Conservation (phyloP, 2,113 vertebrate species). For the Actenoides lindsayi region DNA sequence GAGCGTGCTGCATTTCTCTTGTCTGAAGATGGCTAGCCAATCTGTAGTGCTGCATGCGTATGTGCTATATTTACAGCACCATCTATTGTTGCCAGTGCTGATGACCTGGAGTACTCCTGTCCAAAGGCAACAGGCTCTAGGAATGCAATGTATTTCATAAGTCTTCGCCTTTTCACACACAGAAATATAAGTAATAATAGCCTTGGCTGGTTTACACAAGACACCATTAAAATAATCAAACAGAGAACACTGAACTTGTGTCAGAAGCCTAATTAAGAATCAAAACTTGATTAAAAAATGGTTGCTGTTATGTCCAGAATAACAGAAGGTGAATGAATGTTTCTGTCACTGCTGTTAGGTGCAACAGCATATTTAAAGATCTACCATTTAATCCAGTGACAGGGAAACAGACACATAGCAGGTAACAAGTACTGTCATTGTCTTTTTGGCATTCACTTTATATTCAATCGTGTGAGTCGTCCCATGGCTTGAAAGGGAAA, state of each 20-base stretch:
- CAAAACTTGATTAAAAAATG: conserved; percentile 15
- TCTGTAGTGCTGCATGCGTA: neutral
- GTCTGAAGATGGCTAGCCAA: conserved; percentile 2
- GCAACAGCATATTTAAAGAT: neutral
- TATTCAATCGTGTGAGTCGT: neutral
- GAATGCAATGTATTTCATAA: conserved; percentile 20
- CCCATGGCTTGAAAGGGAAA: neutral
- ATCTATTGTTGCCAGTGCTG: neutral
- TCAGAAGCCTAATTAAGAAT: conserved; percentile 17
- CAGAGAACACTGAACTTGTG: neutral
- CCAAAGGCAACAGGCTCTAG: conserved; percentile 16
- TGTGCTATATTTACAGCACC: neutral
- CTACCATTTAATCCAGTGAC: neutral
- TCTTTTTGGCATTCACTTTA: neutral
- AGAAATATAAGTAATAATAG: conserved; percentile 37
- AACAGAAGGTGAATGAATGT: conserved; percentile 3
- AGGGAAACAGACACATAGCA: neutral
- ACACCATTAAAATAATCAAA: conserved; percentile 4
- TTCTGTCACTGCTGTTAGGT: neutral
- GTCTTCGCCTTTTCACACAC: conserved; percentile 17
- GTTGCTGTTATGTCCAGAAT: conserved; percentile 2
- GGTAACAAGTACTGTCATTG: neutral
- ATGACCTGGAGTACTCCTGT: neutral
- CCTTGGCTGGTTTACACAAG: neutral
- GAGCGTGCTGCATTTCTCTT: conserved; percentile 15